Evolutionary conservation across 2,888 invertebrate genomes (phyloP).

Genomic region (Pyrgus malvae): DNA sequence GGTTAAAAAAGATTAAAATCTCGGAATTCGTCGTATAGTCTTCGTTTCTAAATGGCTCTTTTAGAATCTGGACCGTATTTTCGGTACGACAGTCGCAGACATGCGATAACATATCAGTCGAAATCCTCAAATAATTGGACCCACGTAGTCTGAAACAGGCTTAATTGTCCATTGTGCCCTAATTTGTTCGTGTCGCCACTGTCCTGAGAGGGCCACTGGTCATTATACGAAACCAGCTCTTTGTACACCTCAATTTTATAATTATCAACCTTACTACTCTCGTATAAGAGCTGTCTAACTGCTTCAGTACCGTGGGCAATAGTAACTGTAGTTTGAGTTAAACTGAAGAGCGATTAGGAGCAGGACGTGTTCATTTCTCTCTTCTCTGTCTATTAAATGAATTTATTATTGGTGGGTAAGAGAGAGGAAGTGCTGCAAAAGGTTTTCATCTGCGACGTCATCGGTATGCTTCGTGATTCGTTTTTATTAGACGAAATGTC

Average conservation of each 20-base stretch:
- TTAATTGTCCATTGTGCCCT: constrained; percentile 53
- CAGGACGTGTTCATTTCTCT: constrained; percentile 7
- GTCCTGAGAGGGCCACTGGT: constrained; percentile 44
- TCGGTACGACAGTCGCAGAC: constrained; percentile 23
- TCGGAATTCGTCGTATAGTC: too few relatives aligned
- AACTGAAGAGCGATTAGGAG: constrained; percentile 24
- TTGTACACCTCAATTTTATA: not conserved
- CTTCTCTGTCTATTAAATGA: constrained; percentile 9
- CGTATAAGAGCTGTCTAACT: not conserved
- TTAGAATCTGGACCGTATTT: too few relatives aligned
- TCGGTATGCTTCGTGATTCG: constrained; percentile 18
- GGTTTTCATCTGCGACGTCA: constrained; percentile 14
- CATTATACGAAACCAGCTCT: constrained; percentile 38
- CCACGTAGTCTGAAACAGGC: constrained; percentile 38
- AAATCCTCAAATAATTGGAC: constrained; percentile 42
- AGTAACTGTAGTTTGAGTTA: constrained; percentile 25
- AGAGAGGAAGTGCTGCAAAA: not conserved
- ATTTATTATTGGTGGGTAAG: constrained; percentile 6
- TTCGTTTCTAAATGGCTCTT: too few relatives aligned
- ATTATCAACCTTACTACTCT: not conserved
- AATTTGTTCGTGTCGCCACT: constrained; percentile 53
- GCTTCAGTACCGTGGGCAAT: not conserved
- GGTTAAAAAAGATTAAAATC: too few relatives aligned
- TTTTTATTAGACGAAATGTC: constrained; percentile 20
- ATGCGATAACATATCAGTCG: constrained; percentile 30